phyloP scores from a whole-genome alignment of 2,113 vertebrate genomes.

The Motacilla tschutschensis region DNA sequence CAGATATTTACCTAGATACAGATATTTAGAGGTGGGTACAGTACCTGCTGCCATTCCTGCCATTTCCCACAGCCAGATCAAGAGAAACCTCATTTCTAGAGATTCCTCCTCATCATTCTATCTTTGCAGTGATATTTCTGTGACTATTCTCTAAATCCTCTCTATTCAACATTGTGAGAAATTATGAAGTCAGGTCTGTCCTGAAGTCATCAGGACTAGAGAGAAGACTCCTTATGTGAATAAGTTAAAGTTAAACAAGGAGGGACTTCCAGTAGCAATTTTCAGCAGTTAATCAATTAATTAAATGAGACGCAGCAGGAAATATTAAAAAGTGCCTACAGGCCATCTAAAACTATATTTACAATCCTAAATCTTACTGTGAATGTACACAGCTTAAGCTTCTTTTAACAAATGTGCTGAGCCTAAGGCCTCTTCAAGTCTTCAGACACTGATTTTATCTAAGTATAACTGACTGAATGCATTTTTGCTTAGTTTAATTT shows the following conservation, averaged over 20 bases:
- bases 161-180: neutral
- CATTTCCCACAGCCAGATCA: neutral
- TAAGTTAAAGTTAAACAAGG: neutral
- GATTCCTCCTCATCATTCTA: neutral
- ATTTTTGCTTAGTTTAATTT: neutral
- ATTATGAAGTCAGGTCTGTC: neutral
- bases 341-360: neutral
- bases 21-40: neutral
- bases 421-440: neutral
- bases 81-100: neutral
- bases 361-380: neutral
- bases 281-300: neutral
- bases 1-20: rapidly evolving
- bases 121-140: neutral
- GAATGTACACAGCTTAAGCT: neutral
- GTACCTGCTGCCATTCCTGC: neutral
- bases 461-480: neutral
- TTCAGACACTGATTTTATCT: neutral
- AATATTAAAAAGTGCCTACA: neutral
- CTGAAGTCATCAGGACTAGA: neutral
- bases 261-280: neutral
- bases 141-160: rapidly evolving
- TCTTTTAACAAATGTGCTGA: neutral
- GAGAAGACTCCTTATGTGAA: neutral
- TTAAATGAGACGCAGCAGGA: neutral